Conservation (phyloP, 2,797 vertebrate species). For the Molossus molossus region DNA sequence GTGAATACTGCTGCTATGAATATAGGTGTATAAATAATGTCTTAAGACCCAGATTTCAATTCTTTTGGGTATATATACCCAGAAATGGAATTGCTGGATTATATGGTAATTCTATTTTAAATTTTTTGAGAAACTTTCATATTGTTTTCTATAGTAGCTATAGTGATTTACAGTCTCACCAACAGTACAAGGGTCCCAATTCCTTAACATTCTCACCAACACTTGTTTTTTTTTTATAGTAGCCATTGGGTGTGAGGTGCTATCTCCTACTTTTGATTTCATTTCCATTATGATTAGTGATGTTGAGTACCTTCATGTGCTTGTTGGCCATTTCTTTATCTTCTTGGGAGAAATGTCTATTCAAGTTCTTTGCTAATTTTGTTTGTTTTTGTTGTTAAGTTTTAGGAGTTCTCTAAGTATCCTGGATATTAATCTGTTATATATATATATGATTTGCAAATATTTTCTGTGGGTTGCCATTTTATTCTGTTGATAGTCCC, state of each 20-base stretch:
- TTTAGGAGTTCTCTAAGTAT: conserved; percentile 16
- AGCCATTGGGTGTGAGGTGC: not conserved
- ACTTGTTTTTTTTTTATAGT: not conserved
- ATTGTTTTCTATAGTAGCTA: not conserved
- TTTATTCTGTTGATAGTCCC: not conserved
- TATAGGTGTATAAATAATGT: not conserved
- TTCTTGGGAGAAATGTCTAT: conserved; percentile 2
- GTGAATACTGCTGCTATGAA: not conserved
- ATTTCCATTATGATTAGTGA: not conserved
- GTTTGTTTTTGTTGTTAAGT: not conserved
- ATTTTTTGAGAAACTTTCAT: not conserved
- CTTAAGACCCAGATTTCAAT: not conserved
- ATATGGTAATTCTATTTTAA: not conserved
- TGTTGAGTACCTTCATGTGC: not conserved
- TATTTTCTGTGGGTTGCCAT: not conserved
- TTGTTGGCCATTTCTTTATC: not conserved
- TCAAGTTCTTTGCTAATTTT: not conserved
- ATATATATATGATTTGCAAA: not conserved
- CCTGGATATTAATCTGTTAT: not conserved
- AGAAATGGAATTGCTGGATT: not conserved
- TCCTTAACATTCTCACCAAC: not conserved
- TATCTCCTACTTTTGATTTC: not conserved
- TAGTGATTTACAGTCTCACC: not conserved
- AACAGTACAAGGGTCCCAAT: not conserved
- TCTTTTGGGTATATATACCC: not conserved